Evolutionary conservation across 2,888 invertebrate genomes (phyloP).

Genomic region (Malthinus seriepunctatus): DNA sequence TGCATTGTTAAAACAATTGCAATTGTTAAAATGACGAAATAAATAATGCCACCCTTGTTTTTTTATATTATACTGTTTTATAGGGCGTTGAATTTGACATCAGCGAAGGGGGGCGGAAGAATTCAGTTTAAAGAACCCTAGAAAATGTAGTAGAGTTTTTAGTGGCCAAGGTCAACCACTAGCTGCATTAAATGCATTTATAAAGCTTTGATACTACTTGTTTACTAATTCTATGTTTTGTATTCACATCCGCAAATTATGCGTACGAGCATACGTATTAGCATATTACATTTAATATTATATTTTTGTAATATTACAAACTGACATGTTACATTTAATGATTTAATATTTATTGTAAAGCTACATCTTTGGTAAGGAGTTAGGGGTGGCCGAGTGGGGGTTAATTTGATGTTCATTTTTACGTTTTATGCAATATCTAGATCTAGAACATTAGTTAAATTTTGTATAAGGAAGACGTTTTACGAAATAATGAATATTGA

Average conservation of each 20-base stretch:
- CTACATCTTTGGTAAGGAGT: too few species aligned
- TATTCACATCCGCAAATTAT: slow-evolving; percentile 41
- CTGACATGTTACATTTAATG: too few species aligned
- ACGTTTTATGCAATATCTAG: too few species aligned
- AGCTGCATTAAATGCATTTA: slow-evolving; percentile 45
- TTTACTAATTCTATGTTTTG: slow-evolving; percentile 30
- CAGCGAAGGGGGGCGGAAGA: slow-evolving; percentile 24
- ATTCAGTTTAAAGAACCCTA: slow-evolving; percentile 43
- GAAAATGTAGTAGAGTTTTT: slow-evolving; percentile 45
- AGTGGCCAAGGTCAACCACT: slow-evolving; percentile 51
- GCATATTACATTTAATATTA: too few species aligned
- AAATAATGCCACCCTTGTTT: slow-evolving; percentile 3
- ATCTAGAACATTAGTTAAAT: too few species aligned
- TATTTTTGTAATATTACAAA: too few species aligned
- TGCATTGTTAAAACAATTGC: slow-evolving; percentile 35
- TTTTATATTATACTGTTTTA: not conserved
- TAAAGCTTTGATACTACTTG: slow-evolving; percentile 42
- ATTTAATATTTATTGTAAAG: too few species aligned
- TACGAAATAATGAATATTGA: too few species aligned
- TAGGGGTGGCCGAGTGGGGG: too few species aligned
- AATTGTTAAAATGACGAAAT: slow-evolving; percentile 23
- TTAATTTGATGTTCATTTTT: too few species aligned
- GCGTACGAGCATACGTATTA: slow-evolving; percentile 9
- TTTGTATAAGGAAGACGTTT: too few species aligned
- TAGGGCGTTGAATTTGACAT: slow-evolving; percentile 8